Evolutionary conservation across 2,888 invertebrate species (phyloP).

Genomic region (Mesopsocus fuscifrons): DNA sequence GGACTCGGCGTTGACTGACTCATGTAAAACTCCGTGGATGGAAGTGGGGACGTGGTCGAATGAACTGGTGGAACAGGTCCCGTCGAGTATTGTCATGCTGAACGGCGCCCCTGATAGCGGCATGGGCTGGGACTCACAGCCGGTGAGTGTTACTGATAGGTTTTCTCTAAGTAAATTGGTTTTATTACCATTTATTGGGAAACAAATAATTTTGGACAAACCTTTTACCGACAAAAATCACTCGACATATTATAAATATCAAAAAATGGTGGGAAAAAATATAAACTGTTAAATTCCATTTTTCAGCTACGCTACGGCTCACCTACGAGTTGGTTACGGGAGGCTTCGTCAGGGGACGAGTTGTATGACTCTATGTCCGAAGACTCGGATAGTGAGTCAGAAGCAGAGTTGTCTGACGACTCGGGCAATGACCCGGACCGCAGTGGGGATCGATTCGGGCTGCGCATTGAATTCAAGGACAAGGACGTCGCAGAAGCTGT

Average conservation of each 20-base stretch:
- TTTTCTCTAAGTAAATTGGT: slow-evolving; percentile 8
- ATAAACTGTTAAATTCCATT: too few species aligned
- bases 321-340: slow-evolving; percentile 29
- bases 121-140: too few species aligned
- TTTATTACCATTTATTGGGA: background rate
- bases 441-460: slow-evolving; percentile 15
- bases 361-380: slow-evolving; percentile 33
- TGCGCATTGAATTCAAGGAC: slow-evolving; percentile 64
- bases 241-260: too few species aligned
- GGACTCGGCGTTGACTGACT: too few species aligned
- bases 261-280: too few species aligned
- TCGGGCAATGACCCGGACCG: too few species aligned
- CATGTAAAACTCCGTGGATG: too few species aligned
- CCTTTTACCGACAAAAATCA: background rate
- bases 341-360: slow-evolving; percentile 25
- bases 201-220: background rate
- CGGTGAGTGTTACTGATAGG: too few species aligned
- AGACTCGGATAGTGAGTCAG: slow-evolving; percentile 26
- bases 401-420: slow-evolving; percentile 19
- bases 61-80: too few species aligned
- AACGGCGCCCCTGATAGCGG: too few species aligned
- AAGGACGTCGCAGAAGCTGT: slow-evolving; percentile 74
- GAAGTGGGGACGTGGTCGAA: too few species aligned
- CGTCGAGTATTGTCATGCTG: too few species aligned
- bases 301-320: slow-evolving; percentile 31